Evolutionary conservation across 2,113 vertebrate genomes (phyloP), one percentile per base, ranked within the genome.

Genomic region (Thalassoma bifasciatum): DNA sequence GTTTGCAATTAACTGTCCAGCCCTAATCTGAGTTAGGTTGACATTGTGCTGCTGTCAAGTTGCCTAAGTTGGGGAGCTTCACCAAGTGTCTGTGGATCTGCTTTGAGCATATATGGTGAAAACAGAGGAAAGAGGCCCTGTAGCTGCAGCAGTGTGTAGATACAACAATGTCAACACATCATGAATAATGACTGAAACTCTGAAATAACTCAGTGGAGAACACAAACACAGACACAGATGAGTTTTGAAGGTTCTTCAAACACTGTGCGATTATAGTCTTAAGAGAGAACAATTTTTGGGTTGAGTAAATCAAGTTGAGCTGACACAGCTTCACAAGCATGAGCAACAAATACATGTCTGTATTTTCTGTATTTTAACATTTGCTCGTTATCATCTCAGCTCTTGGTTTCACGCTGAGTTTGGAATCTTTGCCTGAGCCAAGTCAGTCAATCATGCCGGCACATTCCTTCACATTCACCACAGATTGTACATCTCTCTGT

Each of bases 401-500:
- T 61, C 49, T n/a, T 76, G 9, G 8, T 66, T 54, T 75, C 64
- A 46, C 75, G 16, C 47, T 59, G 22, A 70, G 67, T 52, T 78
- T 19, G 67, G 37, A 51, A 36, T 60, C 58, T 38, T 7, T 46
- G n/a, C 14, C 17, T 8, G 40, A 58, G 75, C 52, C 69, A 76
- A 72, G 38, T 73, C 47, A 14, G 72, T 56, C 53, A 69, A 23
- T 68, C 52, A 23, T 78, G 65, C 12, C 38, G 22, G 64, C 66
- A 71, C 64, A 67, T 40, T 81, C 66, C 57, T 63, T 69, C 65
- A 66, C 38, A 58, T 84, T 52, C 79, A 66, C 58, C 79, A 82
- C 75, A 85, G 86, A 82, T 86, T 86, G 84, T 65, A 66, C 72
- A 66, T 84, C 81, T 82, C 49, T 81, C 69, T 81, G 70, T 83